These are phyloP conservation scores for Amyelois transitella DNA, from an alignment of 1,140 invertebrate species.

Conservation along the genomic window DNA sequence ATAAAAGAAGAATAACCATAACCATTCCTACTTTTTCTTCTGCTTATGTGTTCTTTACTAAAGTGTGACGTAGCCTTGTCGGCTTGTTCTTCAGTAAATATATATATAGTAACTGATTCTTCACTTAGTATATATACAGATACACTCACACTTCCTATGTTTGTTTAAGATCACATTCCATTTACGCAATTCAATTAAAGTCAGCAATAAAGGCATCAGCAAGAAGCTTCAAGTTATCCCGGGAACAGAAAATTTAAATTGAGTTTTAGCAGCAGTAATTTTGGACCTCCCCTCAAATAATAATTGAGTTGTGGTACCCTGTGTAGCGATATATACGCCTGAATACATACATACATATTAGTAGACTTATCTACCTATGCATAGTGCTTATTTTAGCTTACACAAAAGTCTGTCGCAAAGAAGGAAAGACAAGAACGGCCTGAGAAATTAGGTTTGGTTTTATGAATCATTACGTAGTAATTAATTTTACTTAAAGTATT, in stretches of 20 bases:
- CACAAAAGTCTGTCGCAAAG: background rate
- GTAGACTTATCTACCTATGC: background rate
- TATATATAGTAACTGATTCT: too few relatives aligned
- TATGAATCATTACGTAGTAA: background rate
- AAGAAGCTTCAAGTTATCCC: background rate
- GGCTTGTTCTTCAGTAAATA: too few relatives aligned
- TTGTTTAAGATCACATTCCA: background rate
- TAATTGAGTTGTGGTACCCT: slow-evolving; percentile 4
- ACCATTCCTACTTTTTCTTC: too few relatives aligned
- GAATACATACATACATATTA: too few relatives aligned
- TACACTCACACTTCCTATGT: background rate
- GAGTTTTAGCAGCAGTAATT: slow-evolving; percentile 4
- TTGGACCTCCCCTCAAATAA: background rate
- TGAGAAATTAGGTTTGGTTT: background rate
- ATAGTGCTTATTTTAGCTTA: background rate
- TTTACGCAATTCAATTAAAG: slow-evolving; percentile 1
- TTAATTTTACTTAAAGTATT: too few relatives aligned
- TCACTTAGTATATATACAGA: too few relatives aligned
- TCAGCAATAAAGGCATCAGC: slow-evolving; percentile 2
- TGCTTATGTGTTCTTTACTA: too few relatives aligned
- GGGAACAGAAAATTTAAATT: slow-evolving; percentile 3
- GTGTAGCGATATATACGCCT: too few relatives aligned
- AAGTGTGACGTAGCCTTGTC: too few relatives aligned
- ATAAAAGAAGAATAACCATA: too few relatives aligned
- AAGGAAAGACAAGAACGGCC: background rate